Evolutionary conservation across 2,888 invertebrate species (phyloP).

Genomic region (Mesoligia furuncula): DNA sequence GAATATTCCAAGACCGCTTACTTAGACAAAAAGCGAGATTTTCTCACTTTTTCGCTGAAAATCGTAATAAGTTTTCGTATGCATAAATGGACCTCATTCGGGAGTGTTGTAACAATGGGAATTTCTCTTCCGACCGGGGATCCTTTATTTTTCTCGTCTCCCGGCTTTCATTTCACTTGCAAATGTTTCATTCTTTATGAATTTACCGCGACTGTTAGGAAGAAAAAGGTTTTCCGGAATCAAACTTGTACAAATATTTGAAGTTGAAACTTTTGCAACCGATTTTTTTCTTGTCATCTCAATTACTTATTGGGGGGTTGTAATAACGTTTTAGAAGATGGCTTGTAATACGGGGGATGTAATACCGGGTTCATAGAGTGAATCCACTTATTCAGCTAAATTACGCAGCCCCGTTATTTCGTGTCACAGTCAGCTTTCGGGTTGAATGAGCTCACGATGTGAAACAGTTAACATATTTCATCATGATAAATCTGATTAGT

Average conservation of each 20-base stretch:
- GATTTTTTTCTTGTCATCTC: slow-evolving; percentile 64
- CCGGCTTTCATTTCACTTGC: slow-evolving; percentile 86
- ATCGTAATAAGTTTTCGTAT: slow-evolving; percentile 86
- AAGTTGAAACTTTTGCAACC: slow-evolving; percentile 73
- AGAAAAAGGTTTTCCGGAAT: slow-evolving; percentile 79
- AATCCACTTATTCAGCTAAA: slow-evolving; percentile 58
- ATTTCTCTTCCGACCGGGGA: slow-evolving; percentile 78
- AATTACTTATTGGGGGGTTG: slow-evolving; percentile 65
- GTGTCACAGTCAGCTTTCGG: slow-evolving; percentile 50
- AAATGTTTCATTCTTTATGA: slow-evolving; percentile 87
- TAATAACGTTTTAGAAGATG: slow-evolving; percentile 52
- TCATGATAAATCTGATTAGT: slow-evolving; percentile 63
- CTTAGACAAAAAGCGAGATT: slow-evolving; percentile 72
- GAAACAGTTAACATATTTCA: slow-evolving; percentile 66
- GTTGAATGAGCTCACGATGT: slow-evolving; percentile 51
- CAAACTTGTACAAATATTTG: slow-evolving; percentile 84
- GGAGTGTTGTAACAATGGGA: slow-evolving; percentile 83
- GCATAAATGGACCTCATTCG: slow-evolving; percentile 86
- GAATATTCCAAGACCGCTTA: slow-evolving; percentile 65
- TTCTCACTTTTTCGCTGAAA: slow-evolving; percentile 74
- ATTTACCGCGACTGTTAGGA: slow-evolving; percentile 80
- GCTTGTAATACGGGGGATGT: slow-evolving; percentile 21
- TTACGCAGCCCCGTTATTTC: slow-evolving; percentile 51
- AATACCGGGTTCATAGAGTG: slow-evolving; percentile 33
- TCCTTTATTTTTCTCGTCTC: slow-evolving; percentile 83